phyloP scores from a whole-genome alignment of 2,797 vertebrate genomes.

The Rhynchonycteris naso region DNA sequence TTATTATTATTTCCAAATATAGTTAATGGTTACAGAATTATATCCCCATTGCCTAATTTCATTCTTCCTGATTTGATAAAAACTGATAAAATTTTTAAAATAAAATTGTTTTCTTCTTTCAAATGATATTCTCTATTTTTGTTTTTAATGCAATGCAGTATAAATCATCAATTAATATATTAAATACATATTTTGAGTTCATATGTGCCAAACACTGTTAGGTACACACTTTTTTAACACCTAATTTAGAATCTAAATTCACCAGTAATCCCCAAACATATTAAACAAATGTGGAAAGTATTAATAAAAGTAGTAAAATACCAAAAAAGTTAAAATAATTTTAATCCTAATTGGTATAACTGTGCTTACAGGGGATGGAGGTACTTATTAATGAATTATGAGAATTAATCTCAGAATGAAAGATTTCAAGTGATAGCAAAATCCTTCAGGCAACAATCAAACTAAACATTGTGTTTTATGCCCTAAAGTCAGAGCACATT shows the following conservation, averaged over 20 bases:
- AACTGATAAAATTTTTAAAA: not conserved
- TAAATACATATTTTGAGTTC: not conserved
- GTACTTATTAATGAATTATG: not conserved
- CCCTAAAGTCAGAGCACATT: not conserved
- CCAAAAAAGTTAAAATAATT: not conserved
- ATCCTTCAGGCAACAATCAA: not conserved
- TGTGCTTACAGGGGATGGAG: not conserved
- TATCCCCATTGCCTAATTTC: not conserved
- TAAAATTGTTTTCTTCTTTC: not conserved
- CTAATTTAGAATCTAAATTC: not conserved
- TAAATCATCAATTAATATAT: not conserved
- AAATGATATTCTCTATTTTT: not conserved
- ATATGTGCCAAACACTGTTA: not conserved
- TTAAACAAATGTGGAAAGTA: not conserved
- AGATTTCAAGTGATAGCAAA: not conserved
- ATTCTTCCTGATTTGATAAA: constrained; percentile 8
- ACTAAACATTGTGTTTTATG: not conserved
- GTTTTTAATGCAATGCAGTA: not conserved
- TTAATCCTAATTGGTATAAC: not conserved
- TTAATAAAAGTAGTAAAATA: not conserved
- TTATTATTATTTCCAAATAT: not conserved
- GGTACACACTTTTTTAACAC: not conserved
- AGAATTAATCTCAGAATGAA: not conserved
- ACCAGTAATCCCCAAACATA: not conserved
- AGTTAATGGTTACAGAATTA: not conserved